Evolutionary conservation across 1,140 invertebrate species (phyloP).

Genomic region (Limonius californicus): DNA sequence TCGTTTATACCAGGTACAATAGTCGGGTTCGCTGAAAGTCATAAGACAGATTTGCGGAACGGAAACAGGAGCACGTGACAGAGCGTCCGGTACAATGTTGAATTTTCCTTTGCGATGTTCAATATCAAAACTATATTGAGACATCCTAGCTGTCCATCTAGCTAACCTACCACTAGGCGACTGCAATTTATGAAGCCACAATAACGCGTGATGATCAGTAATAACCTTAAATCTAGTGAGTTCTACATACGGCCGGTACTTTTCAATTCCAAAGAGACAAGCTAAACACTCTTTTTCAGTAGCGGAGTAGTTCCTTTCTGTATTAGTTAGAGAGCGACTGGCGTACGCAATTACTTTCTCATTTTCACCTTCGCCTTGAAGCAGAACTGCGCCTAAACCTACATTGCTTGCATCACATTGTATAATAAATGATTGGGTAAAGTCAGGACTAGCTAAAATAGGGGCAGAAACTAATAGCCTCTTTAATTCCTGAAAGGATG

Average conservation of each 20-base stretch:
- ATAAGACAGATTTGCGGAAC: slow-evolving; percentile 9
- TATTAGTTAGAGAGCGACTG: slow-evolving; percentile 38
- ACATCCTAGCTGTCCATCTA: slow-evolving; percentile 9
- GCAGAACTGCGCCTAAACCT: not conserved
- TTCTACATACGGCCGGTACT: slow-evolving; percentile 48
- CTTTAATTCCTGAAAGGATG: slow-evolving; percentile 26
- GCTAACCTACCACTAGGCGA: not conserved
- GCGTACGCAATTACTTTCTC: slow-evolving; percentile 35
- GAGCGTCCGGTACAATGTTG: not conserved
- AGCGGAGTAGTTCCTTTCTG: slow-evolving; percentile 38
- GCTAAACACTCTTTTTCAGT: slow-evolving; percentile 35
- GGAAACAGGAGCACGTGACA: not conserved
- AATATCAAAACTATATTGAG: too few species aligned
- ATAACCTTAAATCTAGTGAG: slow-evolving; percentile 43
- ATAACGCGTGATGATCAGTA: slow-evolving; percentile 32
- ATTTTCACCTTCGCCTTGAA: not conserved
- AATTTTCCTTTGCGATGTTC: not conserved
- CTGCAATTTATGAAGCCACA: slow-evolving; percentile 31
- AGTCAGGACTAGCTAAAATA: not conserved
- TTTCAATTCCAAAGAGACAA: slow-evolving; percentile 45
- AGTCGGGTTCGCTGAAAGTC: not conserved
- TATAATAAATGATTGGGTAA: slow-evolving; percentile 6
- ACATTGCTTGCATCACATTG: slow-evolving; percentile 5
- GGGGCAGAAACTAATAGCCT: slow-evolving; percentile 19
- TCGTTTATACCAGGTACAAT: slow-evolving; percentile 17